phyloP scores from a whole-genome alignment of 2,113 vertebrate species.

The Corythornis vintsioides region DNA sequence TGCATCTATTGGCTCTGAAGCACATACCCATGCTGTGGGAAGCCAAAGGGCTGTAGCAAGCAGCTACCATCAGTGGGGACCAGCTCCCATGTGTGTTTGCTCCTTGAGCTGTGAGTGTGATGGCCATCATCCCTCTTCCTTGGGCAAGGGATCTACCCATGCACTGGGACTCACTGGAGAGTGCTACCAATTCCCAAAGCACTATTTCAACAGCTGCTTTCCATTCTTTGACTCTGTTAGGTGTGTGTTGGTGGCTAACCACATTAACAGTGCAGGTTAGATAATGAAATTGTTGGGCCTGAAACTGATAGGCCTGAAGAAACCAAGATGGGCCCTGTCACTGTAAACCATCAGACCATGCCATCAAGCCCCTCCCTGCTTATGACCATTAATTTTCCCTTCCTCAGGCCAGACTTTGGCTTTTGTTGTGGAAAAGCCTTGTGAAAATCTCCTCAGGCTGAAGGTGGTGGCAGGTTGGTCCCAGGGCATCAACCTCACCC shows the following conservation, averaged over 20 bases:
- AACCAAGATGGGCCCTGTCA: background rate
- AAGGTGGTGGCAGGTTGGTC: rapidly evolving
- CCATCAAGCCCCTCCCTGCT: background rate
- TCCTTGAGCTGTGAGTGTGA: background rate
- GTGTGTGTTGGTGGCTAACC: background rate
- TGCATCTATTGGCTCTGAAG: background rate
- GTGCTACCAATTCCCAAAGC: background rate
- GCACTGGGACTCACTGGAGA: background rate
- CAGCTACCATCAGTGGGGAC: background rate
- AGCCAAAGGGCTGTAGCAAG: rapidly evolving
- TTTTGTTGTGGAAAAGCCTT: rapidly evolving
- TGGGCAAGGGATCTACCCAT: background rate
- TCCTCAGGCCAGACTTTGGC: background rate
- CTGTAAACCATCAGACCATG: background rate
- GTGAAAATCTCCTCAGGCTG: background rate
- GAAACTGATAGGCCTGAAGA: background rate
- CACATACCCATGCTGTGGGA: rapidly evolving
- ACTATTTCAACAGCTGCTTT: background rate
- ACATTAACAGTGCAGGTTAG: background rate
- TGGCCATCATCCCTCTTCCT: background rate
- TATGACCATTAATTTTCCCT: background rate
- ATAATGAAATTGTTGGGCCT: background rate
- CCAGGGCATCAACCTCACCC: background rate
- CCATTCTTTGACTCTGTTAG: background rate
- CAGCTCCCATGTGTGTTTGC: rapidly evolving